Conservation (phyloP, 2,797 vertebrate genomes). For the Chelmon rostratus region DNA sequence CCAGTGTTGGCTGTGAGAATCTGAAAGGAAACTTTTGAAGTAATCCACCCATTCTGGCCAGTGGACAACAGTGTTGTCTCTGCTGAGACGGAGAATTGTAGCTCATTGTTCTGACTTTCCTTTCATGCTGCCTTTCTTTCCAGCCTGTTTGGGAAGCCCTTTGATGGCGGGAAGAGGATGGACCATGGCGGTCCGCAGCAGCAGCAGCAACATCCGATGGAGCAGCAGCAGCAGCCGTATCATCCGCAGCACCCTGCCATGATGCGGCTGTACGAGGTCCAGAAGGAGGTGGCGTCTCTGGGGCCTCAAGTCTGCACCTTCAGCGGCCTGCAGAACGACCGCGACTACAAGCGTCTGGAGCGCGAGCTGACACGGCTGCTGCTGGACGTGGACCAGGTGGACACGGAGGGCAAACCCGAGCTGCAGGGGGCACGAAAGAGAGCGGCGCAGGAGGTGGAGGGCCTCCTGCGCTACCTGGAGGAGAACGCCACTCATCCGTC, state of each 20-base stretch:
- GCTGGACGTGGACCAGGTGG: constrained; percentile 95
- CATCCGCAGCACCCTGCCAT: constrained; percentile 92
- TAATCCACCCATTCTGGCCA: constrained; percentile 6
- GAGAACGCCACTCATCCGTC: constrained; percentile 93
- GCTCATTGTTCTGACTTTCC: constrained; percentile 35
- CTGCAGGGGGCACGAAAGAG: constrained; percentile 93
- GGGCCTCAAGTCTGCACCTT: constrained; percentile 92
- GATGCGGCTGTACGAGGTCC: constrained; percentile 92
- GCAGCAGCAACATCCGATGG: constrained; percentile 72
- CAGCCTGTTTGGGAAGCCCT: constrained; percentile 89
- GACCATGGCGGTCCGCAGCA: constrained; percentile 86
- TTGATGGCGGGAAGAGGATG: constrained; percentile 91
- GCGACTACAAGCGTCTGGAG: constrained; percentile 94
- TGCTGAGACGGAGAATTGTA: constrained; percentile 9
- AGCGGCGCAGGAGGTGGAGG: constrained; percentile 93
- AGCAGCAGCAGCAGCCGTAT: constrained; percentile 80
- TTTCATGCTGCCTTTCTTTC: constrained; percentile 37
- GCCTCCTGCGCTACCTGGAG: constrained; percentile 93
- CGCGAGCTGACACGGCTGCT: constrained; percentile 91
- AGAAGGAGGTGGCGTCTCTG: constrained; percentile 89
- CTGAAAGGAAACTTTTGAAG: constrained; percentile 25
- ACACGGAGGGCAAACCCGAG: constrained; percentile 92
- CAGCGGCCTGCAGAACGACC: constrained; percentile 93
- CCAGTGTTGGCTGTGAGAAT: background rate
- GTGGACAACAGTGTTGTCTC: background rate